Base-by-base conservation (phyloP, 1,140 invertebrate genomes). In the Scaptomyza graminum region DNA sequence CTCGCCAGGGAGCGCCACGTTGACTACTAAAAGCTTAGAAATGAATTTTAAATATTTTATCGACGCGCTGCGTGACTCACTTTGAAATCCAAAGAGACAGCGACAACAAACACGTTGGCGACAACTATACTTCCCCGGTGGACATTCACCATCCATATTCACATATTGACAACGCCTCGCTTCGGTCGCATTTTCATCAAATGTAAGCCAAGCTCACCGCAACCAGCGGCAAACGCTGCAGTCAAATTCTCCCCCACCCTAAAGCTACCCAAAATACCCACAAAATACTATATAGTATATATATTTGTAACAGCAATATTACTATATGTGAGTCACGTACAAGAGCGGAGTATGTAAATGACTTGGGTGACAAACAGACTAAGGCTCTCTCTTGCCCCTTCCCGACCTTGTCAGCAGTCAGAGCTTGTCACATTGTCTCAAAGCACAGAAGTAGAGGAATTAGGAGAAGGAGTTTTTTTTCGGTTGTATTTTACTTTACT, bases 1-100 rank as follows among this genome's bases (percentile, higher is more conserved):
- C n/a, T 3, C 12, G 37, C 37, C n/a, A 12, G 11, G 9, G 15
- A 39, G 57, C 62, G 54, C 49, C 59, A 52, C 49, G 63, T 60
- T 67, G 55, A 67, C 54, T 67, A 50, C 77, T 71, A 80, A 85
- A 85, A 85, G 80, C 75, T 79, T 88, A 79, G 79, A 88, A 88
- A 89, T 88, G 83, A 88, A 89, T 88, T 88, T 89, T 88, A 88
- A 88, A 88, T 88, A 88, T 89, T 88, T 88, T 88, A 88, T 88
- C 79, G 80, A 79, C 65, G 73, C 67, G 64, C 75, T 73, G 81
- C 83, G 83, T 87, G 83, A 87, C 83, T 87, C 77, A 85, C 74
- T 87, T 34, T 78, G 75, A 71, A 70, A 54, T 64, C 59, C 59
- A 51, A 50, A 9, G 25, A 28, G 9, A n/a, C 1, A 8, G 41